phyloP scores from a whole-genome alignment of 2,888 invertebrate species.

The Catocala sponsa region DNA sequence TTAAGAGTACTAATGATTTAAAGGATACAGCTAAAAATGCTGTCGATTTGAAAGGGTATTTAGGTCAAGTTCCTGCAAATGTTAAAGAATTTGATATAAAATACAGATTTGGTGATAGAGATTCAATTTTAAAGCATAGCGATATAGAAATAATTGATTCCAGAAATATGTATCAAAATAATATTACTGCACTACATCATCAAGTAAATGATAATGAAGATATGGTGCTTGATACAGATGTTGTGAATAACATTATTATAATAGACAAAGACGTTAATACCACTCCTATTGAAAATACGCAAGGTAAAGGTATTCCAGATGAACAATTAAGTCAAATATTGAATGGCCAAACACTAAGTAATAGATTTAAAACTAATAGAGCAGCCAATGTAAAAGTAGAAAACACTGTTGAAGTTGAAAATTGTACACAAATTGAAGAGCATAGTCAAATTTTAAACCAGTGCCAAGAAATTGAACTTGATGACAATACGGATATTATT shows the following conservation, averaged over 20 bases:
- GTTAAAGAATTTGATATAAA: neutral
- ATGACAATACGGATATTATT: slow-evolving; percentile 19
- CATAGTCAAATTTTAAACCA: slow-evolving; percentile 23
- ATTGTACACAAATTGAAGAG: slow-evolving; percentile 10
- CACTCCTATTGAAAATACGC: neutral
- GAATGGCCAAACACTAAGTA: slow-evolving; percentile 3
- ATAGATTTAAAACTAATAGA: neutral
- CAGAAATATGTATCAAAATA: too few relatives aligned
- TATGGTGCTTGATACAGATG: too few relatives aligned
- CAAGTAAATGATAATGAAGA: neutral
- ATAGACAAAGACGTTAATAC: neutral
- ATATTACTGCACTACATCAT: neutral
- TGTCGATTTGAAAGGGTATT: neutral
- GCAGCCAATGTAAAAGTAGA: slow-evolving; percentile 2
- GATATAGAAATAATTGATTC: too few relatives aligned
- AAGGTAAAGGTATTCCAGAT: neutral
- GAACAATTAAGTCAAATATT: slow-evolving; percentile 15
- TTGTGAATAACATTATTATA: neutral
- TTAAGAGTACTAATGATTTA: neutral
- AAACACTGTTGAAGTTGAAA: slow-evolving; percentile 4
- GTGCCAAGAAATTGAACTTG: slow-evolving; percentile 18
- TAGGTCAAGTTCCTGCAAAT: neutral
- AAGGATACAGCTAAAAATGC: neutral
- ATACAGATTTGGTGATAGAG: neutral
- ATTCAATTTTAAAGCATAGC: too few relatives aligned